Evolutionary conservation across 2,113 vertebrate genomes (phyloP).

Genomic region (Pachycephala philippinensis): DNA sequence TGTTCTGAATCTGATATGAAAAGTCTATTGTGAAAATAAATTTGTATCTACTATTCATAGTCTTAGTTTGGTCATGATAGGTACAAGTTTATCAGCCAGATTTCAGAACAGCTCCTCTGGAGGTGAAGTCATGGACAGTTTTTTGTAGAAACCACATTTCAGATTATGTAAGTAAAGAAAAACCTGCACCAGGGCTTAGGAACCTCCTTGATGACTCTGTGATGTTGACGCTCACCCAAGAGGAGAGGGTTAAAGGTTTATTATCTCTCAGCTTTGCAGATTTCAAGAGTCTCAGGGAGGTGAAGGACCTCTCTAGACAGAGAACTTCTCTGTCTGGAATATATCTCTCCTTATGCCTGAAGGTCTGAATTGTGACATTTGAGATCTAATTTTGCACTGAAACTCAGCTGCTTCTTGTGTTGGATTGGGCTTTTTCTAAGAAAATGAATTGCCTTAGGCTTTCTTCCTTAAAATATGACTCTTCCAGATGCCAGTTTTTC

Average conservation of each 20-base stretch:
- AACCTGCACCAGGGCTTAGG: not conserved
- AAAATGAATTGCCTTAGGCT: slow-evolving; percentile 29
- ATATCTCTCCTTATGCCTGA: not conserved
- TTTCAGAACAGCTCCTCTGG: not conserved
- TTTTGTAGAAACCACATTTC: not conserved
- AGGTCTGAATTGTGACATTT: not conserved
- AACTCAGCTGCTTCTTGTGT: not conserved
- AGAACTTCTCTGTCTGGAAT: not conserved
- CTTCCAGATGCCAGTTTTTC: not conserved
- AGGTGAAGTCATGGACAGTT: not conserved
- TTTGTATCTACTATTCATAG: not conserved
- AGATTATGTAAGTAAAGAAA: not conserved
- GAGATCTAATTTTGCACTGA: slow-evolving; percentile 2
- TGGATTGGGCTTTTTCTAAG: not conserved
- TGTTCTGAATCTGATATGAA: not conserved
- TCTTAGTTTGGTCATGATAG: not conserved
- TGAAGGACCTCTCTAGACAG: not conserved
- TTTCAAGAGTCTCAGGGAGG: not conserved
- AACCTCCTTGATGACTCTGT: not conserved
- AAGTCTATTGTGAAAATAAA: not conserved
- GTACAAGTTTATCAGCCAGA: not conserved
- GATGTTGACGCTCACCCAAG: not conserved
- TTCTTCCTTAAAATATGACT: slow-evolving; percentile 13
- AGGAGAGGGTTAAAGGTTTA: not conserved
- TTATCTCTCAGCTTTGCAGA: not conserved